Base-by-base conservation (phyloP, 2,113 vertebrate species). In the Ophiodon elongatus region DNA sequence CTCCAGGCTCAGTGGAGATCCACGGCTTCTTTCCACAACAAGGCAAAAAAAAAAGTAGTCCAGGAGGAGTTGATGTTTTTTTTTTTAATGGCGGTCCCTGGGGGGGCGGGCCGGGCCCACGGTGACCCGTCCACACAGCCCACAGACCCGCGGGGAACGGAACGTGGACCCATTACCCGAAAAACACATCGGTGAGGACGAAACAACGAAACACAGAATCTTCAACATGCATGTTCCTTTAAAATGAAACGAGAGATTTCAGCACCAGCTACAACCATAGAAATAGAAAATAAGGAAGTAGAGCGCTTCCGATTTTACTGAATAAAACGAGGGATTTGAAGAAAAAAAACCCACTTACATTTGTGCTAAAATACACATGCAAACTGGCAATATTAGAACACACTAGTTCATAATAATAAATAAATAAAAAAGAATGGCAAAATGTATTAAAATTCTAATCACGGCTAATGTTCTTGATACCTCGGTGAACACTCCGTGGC, bases 1-100 rank as follows among this genome's bases (percentile, higher is more conserved):
- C 78, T 67, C 8, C 29, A 70, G 75, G 47, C 73, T 68, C 56
- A 84, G 37, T 6, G n/a, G 63, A 76, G 59, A 88, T 21, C 35
- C 79, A 56, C 7, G 6, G 8, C 15, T 63, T 14, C 41, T 25
- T 76, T 68, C 73, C 73, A 83, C 66, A 63, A 13, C 21, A 60
- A n/a, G n/a, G 64, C 11, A 47, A 47, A 39, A n/a, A 56, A 83
- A 73, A 82, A 80, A 71, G 25, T 37, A 65, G 45, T 56, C 4
- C 13, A 14, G 47, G 19, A 23, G 21, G 8, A 41, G 52, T 25
- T 56, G 52, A n/a, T 56, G 25, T 37, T 25, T 47, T 76, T 19
- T 31, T 19, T 66, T 10, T 8, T 11, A 13, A 27, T 65, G 35
- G 7, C 3, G 15, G 59, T 59, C 9, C 21, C 31, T 19, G 3